phyloP scores from a whole-genome alignment of 2,888 invertebrate species.

The Spodoptera picta region DNA sequence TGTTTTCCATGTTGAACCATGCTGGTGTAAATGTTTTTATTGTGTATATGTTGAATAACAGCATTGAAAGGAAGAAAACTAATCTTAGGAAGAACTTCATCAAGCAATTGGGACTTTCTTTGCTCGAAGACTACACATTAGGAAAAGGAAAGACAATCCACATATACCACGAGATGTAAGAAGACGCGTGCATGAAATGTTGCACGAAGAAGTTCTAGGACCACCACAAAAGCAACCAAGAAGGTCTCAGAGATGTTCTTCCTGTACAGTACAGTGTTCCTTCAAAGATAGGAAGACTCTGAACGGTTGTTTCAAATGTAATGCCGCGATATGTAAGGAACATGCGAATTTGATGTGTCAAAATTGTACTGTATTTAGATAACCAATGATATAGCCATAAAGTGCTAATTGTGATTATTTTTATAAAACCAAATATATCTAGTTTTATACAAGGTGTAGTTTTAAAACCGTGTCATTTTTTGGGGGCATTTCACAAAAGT shows the following conservation, averaged over 20 bases:
- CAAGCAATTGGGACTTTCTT: slow-evolving; percentile 13
- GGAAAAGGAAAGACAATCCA: slow-evolving; percentile 23
- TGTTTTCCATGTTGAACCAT: slow-evolving; percentile 26
- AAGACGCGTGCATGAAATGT: slow-evolving; percentile 2
- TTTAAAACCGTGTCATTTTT: too few species aligned
- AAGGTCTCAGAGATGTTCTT: not conserved
- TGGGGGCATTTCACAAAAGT: too few species aligned
- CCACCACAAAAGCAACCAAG: slow-evolving; percentile 1
- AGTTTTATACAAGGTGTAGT: too few species aligned
- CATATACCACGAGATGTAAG: slow-evolving; percentile 14
- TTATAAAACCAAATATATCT: too few species aligned
- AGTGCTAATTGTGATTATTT: too few species aligned
- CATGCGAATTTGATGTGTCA: too few species aligned
- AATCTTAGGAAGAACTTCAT: slow-evolving; percentile 5
- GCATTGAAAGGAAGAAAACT: slow-evolving; percentile 13
- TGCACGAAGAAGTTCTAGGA: not conserved
- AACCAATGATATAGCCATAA: too few species aligned
- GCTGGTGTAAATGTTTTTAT: slow-evolving; percentile 26
- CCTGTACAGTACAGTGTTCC: not conserved
- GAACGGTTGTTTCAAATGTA: too few species aligned
- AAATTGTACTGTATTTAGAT: too few species aligned
- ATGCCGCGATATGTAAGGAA: too few species aligned
- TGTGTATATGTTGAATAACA: slow-evolving; percentile 26
- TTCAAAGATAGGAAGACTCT: slow-evolving; percentile 1
- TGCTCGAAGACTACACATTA: slow-evolving; percentile 24